Evolutionary conservation across 2,888 invertebrate species (phyloP).

Genomic region (Cyclophora punctaria): DNA sequence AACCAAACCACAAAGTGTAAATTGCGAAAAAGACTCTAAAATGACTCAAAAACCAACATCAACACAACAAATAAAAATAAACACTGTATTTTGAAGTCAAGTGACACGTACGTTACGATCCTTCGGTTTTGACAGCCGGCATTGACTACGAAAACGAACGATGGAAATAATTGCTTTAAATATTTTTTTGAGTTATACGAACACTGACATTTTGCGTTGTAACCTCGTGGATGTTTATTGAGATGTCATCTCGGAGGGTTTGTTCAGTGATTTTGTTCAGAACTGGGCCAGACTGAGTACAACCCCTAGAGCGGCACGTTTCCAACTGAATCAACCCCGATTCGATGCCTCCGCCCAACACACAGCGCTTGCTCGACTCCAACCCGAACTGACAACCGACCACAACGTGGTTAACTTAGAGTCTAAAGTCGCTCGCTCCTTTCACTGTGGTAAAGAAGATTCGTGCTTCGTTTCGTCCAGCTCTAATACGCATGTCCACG

Average conservation of each 20-base stretch:
- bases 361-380: slow-evolving; percentile 65
- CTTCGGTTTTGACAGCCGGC: slow-evolving; percentile 47
- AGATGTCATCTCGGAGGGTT: slow-evolving; percentile 60
- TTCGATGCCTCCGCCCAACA: slow-evolving; percentile 73
- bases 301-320: slow-evolving; percentile 61
- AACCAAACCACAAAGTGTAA: slow-evolving; percentile 4
- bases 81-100: slow-evolving; percentile 35
- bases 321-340: slow-evolving; percentile 70
- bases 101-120: slow-evolving; percentile 51
- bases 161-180: slow-evolving; percentile 4
- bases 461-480: slow-evolving; percentile 65
- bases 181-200: slow-evolving; percentile 12
- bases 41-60: slow-evolving; percentile 7
- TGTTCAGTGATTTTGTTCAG: slow-evolving; percentile 54
- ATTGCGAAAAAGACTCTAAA: slow-evolving; percentile 14
- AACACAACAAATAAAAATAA: slow-evolving; percentile 36
- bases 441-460: slow-evolving; percentile 56
- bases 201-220: slow-evolving; percentile 41
- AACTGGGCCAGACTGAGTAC: slow-evolving; percentile 52
- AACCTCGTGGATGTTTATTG: slow-evolving; percentile 38
- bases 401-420: slow-evolving; percentile 24
- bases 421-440: slow-evolving; percentile 30
- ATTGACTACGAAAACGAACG: slow-evolving; percentile 22
- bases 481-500: slow-evolving; percentile 74
- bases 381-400: slow-evolving; percentile 16